Evolutionary conservation across 2,888 invertebrate species (phyloP), one percentile per base, ranked within the genome.

Genomic region (Stomorhina lunata): DNA sequence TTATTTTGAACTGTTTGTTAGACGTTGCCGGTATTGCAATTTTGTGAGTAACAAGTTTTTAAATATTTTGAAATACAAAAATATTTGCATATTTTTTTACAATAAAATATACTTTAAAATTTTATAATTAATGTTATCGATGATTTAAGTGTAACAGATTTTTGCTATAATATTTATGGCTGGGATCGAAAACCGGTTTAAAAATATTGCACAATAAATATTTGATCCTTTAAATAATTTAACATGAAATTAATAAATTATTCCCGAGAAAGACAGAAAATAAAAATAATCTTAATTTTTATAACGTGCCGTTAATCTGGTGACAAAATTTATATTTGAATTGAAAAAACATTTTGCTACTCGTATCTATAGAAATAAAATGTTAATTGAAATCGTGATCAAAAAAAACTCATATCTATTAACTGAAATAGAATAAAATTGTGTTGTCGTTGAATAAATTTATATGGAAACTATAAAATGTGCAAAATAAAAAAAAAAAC

Each of bases 301-400:
- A 37, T 48, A 59, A 40, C 22, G 50, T 71, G 34, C 37, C 34
- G 15, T 10, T 63, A 45, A 50, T 57, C 22, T 79, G 65, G 65
- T 43, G 72, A 79, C 65, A 66, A 79, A 72, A 65, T 72, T 32
- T 43, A n/a, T 61, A 69, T 76, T 45, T 55, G 6, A 25, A 34
- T 48, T 25, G 4, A 29, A 6, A 3, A 43, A 3, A 27, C n/a
- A 20, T 37, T 32, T 53, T 75, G 43, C 65, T 53, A 25, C 20
- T 43, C 37, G 63, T 55, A 37, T 48, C 22, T 48, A 59, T 77
- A 68, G 68, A 68, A 68, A 66, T 66, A 57, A 72, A 79, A 59
- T 79, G 65, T 79, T 72, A 79, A 79, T 79, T 65, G 20, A 72
- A 72, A 72, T 79, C 79, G 79, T 79, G 79, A 79, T 57, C 57